phyloP scores from a whole-genome alignment of 2,888 invertebrate genomes.

The Cataglyphis rosenhaueri region DNA sequence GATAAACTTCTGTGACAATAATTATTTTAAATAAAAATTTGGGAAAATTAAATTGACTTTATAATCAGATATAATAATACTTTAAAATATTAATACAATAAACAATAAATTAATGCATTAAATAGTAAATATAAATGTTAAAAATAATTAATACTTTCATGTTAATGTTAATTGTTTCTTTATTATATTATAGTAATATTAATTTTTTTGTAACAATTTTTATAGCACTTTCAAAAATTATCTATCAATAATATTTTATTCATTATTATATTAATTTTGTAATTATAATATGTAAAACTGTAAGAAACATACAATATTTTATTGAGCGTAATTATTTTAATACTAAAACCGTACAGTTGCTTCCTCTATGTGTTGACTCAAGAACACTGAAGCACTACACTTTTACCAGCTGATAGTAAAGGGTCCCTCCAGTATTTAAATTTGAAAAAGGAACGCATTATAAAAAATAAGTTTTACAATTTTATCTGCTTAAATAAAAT shows the following conservation, averaged over 20 bases:
- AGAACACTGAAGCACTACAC: neutral
- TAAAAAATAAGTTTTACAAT: neutral
- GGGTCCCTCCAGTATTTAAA: neutral
- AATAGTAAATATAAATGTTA: neutral
- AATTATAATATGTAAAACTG: neutral
- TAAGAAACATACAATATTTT: neutral
- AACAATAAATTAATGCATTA: neutral
- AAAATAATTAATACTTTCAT: neutral
- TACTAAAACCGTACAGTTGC: conserved; percentile 10
- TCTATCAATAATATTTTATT: neutral
- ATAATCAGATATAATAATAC: neutral
- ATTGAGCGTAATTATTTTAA: neutral
- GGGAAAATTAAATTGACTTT: neutral
- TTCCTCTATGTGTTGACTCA: conserved; percentile 10
- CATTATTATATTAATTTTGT: neutral
- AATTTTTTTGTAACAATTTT: neutral
- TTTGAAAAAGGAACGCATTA: neutral
- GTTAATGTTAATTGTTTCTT: neutral
- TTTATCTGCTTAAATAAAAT: neutral
- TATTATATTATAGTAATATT: neutral
- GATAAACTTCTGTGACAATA: neutral
- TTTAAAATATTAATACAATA: too few relatives aligned
- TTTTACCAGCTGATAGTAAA: conserved; percentile 19
- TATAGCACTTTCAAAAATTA: neutral
- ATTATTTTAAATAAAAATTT: neutral